Base-by-base conservation (phyloP, 2,797 vertebrate genomes). In the Merluccius polli region DNA sequence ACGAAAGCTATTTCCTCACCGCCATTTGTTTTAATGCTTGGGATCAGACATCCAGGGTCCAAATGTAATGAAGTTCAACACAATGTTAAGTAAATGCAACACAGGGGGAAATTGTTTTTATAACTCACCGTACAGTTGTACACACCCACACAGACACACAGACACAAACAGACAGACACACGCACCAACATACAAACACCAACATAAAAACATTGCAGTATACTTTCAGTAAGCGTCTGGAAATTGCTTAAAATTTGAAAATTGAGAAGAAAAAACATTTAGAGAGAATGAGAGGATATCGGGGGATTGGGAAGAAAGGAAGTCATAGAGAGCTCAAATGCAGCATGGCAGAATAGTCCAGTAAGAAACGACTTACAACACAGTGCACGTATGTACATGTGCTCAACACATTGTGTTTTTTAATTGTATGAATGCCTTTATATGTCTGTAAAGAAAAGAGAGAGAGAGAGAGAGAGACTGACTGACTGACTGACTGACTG, bases 101-200 rank as follows among this genome's bases (percentile, higher is more conserved):
- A 44, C 13, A 4, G 41, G 13, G 13, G 10, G 21, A 27, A 65
- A 27, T 24, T 24, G 59, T 24, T n/a, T 24, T 27, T 27, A n/a
- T 27, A n/a, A 65, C 59, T n/a, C 59, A 24, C 21, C 27, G 10
- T 8, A 13, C 24, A n/a, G 2, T 65, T 65, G 24, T 65, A 24
- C 74, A 75, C 65, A 75, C 74, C 70, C 67, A 44, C 73, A 36
- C 73, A 69, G 63, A 70, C 35, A 21, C 74, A 69, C 63, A 30
- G 63, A 68, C 73, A 68, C 73, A 69, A 65, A 69, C 74, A 75
- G 65, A 69, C 74, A 41, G 63, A 68, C 73, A 68, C 73, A 75
- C 73, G 38, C 59, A 31, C 74, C 48, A 38, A 75, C 68, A 52
- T 69, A 33, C 74, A 71, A 13, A 59, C 31, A 63, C n/a, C 10